A percentile compares a stretch with the other conserved stretches of the same genome.
phyloP scores from a whole-genome alignment of 2,797 vertebrate genomes.

The Pseudochromis fuscus region DNA sequence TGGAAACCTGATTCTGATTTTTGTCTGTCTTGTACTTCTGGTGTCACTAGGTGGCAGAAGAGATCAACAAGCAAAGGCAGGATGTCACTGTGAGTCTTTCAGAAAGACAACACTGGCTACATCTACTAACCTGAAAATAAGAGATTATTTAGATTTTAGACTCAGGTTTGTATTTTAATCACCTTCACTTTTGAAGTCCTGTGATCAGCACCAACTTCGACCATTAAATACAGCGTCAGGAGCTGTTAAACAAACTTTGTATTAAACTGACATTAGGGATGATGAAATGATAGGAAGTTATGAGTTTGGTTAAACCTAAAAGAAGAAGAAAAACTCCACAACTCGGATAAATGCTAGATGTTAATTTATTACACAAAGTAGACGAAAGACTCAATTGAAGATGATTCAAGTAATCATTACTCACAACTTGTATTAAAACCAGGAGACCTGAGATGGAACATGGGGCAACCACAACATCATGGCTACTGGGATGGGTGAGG shows the following conservation, averaged over 20 bases:
- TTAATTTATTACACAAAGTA: conserved; percentile 73
- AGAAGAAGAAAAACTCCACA: not conserved
- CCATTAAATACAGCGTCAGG: not conserved
- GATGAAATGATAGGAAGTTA: not conserved
- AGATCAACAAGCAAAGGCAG: conserved; percentile 25
- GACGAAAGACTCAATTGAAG: conserved; percentile 49
- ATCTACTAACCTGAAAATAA: not conserved
- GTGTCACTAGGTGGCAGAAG: conserved; percentile 62
- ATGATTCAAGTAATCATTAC: conserved; percentile 74
- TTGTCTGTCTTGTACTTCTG: conserved; percentile 3
- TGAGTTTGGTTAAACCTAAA: not conserved
- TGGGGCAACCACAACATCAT: conserved; percentile 46
- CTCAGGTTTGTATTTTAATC: conserved; percentile 10
- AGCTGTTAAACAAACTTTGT: not conserved
- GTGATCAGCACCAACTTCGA: not conserved
- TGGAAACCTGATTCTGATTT: no score
- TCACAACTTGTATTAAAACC: conserved; percentile 61
- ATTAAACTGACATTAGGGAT: not conserved
- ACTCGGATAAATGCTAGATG: conserved; percentile 45
- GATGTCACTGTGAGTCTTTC: not conserved
- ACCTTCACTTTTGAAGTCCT: not conserved
- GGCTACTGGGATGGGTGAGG: conserved; percentile 17
- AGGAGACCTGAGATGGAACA: conserved; percentile 60
- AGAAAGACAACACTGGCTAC: not conserved
- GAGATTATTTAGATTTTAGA: not conserved